These are phyloP conservation scores for Philereme transversata DNA, from an alignment of 2,888 invertebrate species.

Conservation along the genomic window DNA sequence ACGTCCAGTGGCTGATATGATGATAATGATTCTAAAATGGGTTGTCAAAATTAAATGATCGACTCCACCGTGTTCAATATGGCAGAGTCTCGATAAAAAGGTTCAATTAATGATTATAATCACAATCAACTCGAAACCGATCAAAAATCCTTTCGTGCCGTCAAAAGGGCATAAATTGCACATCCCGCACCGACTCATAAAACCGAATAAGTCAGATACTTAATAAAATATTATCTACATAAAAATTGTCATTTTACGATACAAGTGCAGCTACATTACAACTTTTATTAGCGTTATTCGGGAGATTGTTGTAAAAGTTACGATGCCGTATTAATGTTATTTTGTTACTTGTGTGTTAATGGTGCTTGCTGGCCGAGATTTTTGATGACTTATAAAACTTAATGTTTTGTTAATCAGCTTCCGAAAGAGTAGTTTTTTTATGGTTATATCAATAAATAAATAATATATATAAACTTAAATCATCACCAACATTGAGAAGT, in stretches of 20 bases:
- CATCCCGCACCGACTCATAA: slow-evolving; percentile 42
- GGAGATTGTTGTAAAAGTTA: slow-evolving; percentile 43
- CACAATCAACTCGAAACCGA: not conserved
- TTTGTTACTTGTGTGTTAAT: not conserved
- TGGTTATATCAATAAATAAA: too few species aligned
- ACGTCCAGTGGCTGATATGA: too few species aligned
- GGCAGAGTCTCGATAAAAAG: too few species aligned
- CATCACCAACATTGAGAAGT: too few species aligned
- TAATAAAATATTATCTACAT: slow-evolving; percentile 48
- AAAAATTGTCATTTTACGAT: slow-evolving; percentile 60
- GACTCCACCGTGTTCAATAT: too few species aligned
- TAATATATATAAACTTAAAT: too few species aligned
- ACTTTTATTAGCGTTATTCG: slow-evolving; percentile 45
- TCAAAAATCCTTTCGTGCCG: not conserved
- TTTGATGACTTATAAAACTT: not conserved
- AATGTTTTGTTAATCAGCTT: not conserved
- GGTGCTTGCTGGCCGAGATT: not conserved
- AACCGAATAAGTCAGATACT: slow-evolving; percentile 18
- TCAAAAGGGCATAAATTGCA: slow-evolving; percentile 38
- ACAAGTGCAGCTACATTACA: slow-evolving; percentile 37
- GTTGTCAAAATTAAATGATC: too few species aligned
- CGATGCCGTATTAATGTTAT: slow-evolving; percentile 34
- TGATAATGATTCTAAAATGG: too few species aligned
- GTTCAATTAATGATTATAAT: not conserved
- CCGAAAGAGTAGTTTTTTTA: too few species aligned